phyloP scores from a whole-genome alignment of 2,797 vertebrate genomes.

The Crypturellus tataupa region DNA sequence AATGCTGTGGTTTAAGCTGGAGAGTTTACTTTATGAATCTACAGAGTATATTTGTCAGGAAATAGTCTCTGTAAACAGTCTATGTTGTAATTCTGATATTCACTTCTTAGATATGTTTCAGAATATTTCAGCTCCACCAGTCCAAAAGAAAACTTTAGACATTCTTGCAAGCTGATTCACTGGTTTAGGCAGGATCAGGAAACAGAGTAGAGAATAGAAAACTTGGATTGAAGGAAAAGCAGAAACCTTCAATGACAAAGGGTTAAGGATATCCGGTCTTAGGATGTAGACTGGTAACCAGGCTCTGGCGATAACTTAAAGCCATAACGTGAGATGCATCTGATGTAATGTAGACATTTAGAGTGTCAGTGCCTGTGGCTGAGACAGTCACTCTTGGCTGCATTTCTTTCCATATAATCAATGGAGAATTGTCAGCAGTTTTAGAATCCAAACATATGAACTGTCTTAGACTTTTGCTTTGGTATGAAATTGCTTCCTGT shows the following conservation, averaged over 20 bases:
- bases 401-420: not conserved
- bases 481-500: not conserved
- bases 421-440: not conserved
- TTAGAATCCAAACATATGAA: not conserved
- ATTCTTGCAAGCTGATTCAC: constrained; percentile 14
- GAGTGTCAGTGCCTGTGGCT: not conserved
- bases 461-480: not conserved
- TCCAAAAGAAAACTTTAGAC: constrained; percentile 5
- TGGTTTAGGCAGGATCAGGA: not conserved
- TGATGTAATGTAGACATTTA: not conserved
- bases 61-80: not conserved
- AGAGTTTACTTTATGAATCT: constrained; percentile 27
- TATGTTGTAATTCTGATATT: not conserved
- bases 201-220: not conserved
- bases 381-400: not conserved
- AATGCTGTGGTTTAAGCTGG: constrained; percentile 24
- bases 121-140: not conserved
- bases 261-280: not conserved
- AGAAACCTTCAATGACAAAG: not conserved
- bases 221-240: constrained; percentile 32
- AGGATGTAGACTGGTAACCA: not conserved
- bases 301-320: not conserved
- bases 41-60: constrained; percentile 16
- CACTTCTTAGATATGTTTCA: constrained; percentile 1
- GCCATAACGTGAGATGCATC: not conserved